Evolutionary conservation across 2,113 vertebrate genomes (phyloP), one percentile per base, ranked within the genome.

Genomic region (Stercorarius parasiticus): DNA sequence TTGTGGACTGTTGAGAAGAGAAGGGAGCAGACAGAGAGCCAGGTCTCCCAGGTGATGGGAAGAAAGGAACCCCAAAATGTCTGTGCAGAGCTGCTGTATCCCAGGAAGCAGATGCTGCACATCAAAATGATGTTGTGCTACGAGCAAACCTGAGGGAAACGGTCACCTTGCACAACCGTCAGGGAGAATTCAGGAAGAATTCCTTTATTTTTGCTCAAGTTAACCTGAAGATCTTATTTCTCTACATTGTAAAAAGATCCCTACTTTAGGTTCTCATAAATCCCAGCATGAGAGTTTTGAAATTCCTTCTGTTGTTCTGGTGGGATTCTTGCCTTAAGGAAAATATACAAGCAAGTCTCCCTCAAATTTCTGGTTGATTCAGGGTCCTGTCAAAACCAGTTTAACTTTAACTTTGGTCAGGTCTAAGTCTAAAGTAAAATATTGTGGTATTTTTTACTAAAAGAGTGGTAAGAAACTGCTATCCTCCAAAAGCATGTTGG

Each of bases 381-480:
- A 42, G 23, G 8, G n/a, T 77, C 7, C 38, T 71, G 20, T 56
- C 76, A 79, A 47, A 94, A 78, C 26, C 32, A 79, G 55, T 73
- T 96, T 36, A 81, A 67, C 61, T 5, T 10, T 82, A 77, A 62
- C 34, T 95, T 93, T 42, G 30, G n/a, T 87, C 27, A 90, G 34
- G 34, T 65, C 27, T 95, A 47, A 64, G n/a, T 93, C 59, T 45
- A 42, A 90, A 85, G 59, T 42, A 66, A 92, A 93, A 82, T 22
- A 56, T 5, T 77, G 11, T 18, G 8, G 7, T 18, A 27, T 47
- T 70, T 88, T 38, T 83, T 82, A 66, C 55, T 78, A 53, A 72
- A 65, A 80, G 36, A 10, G 29, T 36, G 27, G 65, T 58, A 62
- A 72, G 34, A 92, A 82, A 62, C 76, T 29, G 7, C 15, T 38